Evolutionary conservation across 2,113 vertebrate genomes (phyloP).

Genomic region (Vombatus ursinus): DNA sequence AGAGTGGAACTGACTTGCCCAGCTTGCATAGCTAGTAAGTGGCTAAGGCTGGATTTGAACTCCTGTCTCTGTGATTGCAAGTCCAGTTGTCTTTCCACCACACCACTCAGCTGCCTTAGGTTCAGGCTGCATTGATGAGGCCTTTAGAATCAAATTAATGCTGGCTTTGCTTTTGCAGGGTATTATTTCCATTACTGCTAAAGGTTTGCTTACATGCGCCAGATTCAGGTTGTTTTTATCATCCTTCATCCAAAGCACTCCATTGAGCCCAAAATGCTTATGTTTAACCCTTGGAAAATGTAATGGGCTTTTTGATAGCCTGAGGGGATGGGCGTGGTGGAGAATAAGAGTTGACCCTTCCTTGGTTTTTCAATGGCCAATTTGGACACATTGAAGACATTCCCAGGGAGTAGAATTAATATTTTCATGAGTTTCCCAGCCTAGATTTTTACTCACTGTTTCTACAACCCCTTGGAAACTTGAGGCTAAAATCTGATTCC

Average conservation of each 20-base stretch:
- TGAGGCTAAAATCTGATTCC: constrained; percentile 73
- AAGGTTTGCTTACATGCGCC: constrained; percentile 1
- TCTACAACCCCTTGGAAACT: constrained; percentile 62
- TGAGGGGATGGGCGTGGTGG: neutral
- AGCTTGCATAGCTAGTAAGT: neutral
- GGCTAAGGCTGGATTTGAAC: neutral
- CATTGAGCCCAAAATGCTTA: neutral
- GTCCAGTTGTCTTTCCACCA: neutral
- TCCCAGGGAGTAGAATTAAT: neutral
- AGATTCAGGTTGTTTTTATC: constrained; percentile 2
- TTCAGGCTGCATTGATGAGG: neutral
- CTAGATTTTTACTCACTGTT: constrained; percentile 64
- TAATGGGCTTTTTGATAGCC: neutral
- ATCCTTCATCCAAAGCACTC: constrained; percentile 35
- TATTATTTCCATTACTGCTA: neutral
- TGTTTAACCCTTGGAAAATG: constrained; percentile 8
- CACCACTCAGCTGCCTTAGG: neutral
- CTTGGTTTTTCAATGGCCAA: neutral
- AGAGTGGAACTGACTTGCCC: neutral
- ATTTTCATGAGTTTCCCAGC: constrained; percentile 5
- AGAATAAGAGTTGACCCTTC: neutral
- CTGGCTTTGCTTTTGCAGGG: neutral
- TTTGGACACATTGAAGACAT: constrained; percentile 35
- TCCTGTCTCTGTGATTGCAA: neutral
- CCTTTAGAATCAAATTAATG: neutral